Percentiles rank a stretch among this genome's conserved stretches.
Conservation (phyloP, 2,888 invertebrate species). For the Pseudococcus longispinus region DNA sequence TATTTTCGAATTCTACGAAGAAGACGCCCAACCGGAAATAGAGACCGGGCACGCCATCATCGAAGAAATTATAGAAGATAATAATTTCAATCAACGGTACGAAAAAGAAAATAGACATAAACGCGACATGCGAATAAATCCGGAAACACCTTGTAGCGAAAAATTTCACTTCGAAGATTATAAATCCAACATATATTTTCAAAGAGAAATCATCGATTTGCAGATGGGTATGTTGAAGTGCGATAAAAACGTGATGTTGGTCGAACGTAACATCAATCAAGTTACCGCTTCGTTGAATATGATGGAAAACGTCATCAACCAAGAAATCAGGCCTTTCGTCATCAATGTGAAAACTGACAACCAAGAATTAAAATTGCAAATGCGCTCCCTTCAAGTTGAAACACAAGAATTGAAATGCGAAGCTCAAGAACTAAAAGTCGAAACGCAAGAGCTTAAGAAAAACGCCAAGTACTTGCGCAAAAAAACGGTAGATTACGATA, state of each 20-base stretch:
- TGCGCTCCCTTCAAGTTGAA: constrained; percentile 21
- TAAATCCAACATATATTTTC: constrained; percentile 49
- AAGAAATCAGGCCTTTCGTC: constrained; percentile 46
- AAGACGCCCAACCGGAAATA: not conserved
- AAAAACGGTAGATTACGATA: constrained; percentile 49
- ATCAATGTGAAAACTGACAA: constrained; percentile 47
- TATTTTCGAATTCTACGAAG: constrained; percentile 52
- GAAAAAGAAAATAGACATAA: not conserved
- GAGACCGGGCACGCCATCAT: constrained; percentile 33
- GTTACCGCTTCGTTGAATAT: constrained; percentile 46
- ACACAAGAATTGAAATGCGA: not conserved
- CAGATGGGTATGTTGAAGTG: constrained; percentile 51
- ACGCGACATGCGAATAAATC: not conserved
- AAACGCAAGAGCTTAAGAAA: constrained; percentile 29
- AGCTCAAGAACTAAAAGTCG: not conserved
- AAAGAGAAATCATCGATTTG: constrained; percentile 48
- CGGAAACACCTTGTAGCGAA: constrained; percentile 2
- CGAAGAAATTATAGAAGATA: constrained; percentile 46
- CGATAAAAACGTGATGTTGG: constrained; percentile 53
- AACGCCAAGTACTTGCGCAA: constrained; percentile 38
- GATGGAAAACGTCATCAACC: constrained; percentile 47
- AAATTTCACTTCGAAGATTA: constrained; percentile 37
- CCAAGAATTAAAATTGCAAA: constrained; percentile 27
- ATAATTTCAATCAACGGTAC: not conserved
- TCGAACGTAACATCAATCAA: constrained; percentile 47